Percentiles rank a stretch among this genome's conserved stretches.
Conservation (phyloP, 35 echinoderm and acorn worm species). For the Anneissia japonica region DNA sequence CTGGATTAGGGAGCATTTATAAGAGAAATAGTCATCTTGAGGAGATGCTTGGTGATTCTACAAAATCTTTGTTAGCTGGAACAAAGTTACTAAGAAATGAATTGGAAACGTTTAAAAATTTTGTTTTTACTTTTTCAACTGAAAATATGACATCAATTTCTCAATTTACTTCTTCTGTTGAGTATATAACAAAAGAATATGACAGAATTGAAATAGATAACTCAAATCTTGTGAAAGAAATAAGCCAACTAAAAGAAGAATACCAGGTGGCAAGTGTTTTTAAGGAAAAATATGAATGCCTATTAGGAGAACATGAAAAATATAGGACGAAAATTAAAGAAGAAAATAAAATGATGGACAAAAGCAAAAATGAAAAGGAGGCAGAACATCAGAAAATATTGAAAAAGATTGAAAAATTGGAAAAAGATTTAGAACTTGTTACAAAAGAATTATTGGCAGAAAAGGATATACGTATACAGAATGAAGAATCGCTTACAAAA, state of each 20-base stretch:
- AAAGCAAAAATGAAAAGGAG: slow-evolving; percentile 43
- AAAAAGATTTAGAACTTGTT: background rate
- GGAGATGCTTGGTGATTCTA: slow-evolving; percentile 39
- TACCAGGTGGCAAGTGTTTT: background rate
- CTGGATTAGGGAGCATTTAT: background rate
- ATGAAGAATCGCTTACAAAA: background rate
- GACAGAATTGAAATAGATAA: background rate
- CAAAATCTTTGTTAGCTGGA: background rate
- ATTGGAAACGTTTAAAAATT: background rate
- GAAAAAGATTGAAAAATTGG: slow-evolving; percentile 25
- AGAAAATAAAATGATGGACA: slow-evolving; percentile 2
- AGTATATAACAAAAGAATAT: background rate
- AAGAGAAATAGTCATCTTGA: slow-evolving; percentile 66
- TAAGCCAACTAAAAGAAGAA: background rate
- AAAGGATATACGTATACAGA: background rate
- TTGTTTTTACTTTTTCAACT: background rate
- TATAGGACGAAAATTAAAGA: background rate
- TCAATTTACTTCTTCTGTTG: background rate
- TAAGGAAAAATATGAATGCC: background rate
- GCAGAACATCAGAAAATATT: slow-evolving; percentile 23
- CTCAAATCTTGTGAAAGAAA: background rate
- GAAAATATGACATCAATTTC: background rate
- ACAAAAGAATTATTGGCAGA: background rate
- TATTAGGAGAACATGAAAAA: background rate
- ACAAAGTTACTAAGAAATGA: background rate